These are phyloP conservation scores for Campoplex capitator DNA, from an alignment of 2,888 invertebrate species.

Conservation along the genomic window DNA sequence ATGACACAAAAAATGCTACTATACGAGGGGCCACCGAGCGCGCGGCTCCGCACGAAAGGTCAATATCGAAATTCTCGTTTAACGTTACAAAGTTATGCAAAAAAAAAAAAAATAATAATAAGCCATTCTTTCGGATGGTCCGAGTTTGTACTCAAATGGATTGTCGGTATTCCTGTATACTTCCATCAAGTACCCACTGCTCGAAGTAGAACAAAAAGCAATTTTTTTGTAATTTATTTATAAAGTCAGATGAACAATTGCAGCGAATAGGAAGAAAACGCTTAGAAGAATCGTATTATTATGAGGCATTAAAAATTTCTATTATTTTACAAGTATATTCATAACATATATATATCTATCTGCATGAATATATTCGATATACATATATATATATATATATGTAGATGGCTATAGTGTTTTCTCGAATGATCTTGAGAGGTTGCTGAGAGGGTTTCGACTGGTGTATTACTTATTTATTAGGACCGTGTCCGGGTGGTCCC, in stretches of 20 bases:
- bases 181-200: neutral
- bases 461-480: slow-evolving; percentile 85
- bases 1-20: neutral
- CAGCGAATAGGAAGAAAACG: neutral
- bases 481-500: slow-evolving; percentile 83
- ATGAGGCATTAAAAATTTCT: neutral
- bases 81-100: neutral
- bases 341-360: no score
- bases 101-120: neutral
- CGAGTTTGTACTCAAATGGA: no score
- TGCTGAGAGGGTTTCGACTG: slow-evolving; percentile 76
- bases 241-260: neutral
- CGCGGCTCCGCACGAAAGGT: neutral
- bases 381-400: neutral
- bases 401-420: slow-evolving; percentile 28
- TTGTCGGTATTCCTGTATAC: neutral
- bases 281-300: neutral
- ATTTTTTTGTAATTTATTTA: neutral
- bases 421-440: slow-evolving; percentile 39
- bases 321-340: neutral
- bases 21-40: neutral
- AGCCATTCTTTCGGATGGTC: neutral
- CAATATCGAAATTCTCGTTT: neutral
- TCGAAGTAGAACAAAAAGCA: neutral
- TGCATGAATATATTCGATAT: neutral